Base-by-base conservation (phyloP, 2,888 invertebrate species). In the Pristionchus mayeri region DNA sequence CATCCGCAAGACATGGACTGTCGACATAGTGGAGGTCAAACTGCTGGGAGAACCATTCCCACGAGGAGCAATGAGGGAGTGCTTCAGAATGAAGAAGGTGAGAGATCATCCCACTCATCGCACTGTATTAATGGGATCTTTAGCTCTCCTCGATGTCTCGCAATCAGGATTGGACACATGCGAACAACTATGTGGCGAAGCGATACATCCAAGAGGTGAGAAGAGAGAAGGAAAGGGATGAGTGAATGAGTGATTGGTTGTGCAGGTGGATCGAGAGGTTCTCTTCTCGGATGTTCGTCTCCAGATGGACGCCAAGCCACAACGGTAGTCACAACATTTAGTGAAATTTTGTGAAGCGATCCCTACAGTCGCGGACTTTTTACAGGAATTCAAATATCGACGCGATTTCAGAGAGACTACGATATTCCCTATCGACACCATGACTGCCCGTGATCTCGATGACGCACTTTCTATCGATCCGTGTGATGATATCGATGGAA, bases 341-440 rank as follows among this genome's bases (percentile, higher is more conserved):
- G n/a, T n/a, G n/a, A n/a, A n/a, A n/a, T n/a, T n/a, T n/a, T n/a
- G n/a, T n/a, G n/a, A n/a, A n/a, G n/a, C n/a, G n/a, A n/a, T n/a
- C n/a, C n/a, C n/a, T n/a, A n/a, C n/a, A n/a, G n/a, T n/a, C n/a
- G n/a, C n/a, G n/a, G 24, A 4, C 13, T 44, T 50, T 0, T 85
- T 87, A 60, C 78, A 93, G 81, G 94, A 94, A 89, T 87, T 93
- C n/a, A 85, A 86, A 18, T 89, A 91, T 30, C 92, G 94, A 11
- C 87, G 92, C 48, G 94, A 94, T 89, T 93, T 94, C 79, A 93
- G 95, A 75, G 90, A 93, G 16, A 94, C 95, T 86, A 97, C 97
- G 92, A 94, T 98, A 84, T 98, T 98, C 92, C 97, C 98, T 0
- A 97, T 98, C 88, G 98, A 98, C 94, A 98, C 98, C 6, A 94